Evolutionary conservation across 2,888 invertebrate genomes (phyloP), one percentile per base, ranked within the genome.

Genomic region (Synanthedon vespiformis): DNA sequence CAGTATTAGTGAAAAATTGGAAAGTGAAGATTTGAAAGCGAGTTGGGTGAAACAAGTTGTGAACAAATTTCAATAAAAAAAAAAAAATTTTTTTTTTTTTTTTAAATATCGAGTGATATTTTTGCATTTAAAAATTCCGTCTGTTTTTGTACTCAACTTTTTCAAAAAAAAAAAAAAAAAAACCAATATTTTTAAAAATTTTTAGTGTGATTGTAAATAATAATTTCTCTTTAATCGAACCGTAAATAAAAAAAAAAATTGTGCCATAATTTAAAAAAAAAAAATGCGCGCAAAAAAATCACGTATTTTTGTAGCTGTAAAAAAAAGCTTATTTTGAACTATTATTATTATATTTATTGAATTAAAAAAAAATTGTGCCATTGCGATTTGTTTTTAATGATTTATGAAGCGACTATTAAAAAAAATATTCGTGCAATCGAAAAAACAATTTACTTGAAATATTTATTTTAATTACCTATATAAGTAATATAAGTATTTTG

Each of bases 11-110:
- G 74, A 71, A 56, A 59, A 61, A 57, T 18, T 55, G 47, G 64
- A 63, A 27, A 58, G 57, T 51, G 67, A 74, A 51, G 83, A 84
- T 54, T 70, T 78, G 4, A 89, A 89, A 77, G 91, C 90, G 40
- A 88, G 88, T 62, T 93, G 93, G 93, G 93, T 93, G 0, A 92
- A 91, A 65, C 91, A 93, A 64, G 91, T 93, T 64, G 92, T 93
- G 12, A 92, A 91, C 61, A 90, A 92, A 83, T 90, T 93, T 68
- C 92, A 93, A 88, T 91, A 69, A 83, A 64, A n/a, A n/a, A n/a
- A n/a, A n/a, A n/a, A n/a, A n/a, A n/a, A n/a, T n/a, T n/a, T n/a
- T n/a, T n/a, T 63, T 73, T 69, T 22, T 22, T 22, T 22, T 22
- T 22, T 8, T 10, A 61, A 1, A 2, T 11, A 50, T 56, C 40